Conservation (phyloP, 2,888 invertebrate genomes). For the Megaustenia siamemsis region DNA sequence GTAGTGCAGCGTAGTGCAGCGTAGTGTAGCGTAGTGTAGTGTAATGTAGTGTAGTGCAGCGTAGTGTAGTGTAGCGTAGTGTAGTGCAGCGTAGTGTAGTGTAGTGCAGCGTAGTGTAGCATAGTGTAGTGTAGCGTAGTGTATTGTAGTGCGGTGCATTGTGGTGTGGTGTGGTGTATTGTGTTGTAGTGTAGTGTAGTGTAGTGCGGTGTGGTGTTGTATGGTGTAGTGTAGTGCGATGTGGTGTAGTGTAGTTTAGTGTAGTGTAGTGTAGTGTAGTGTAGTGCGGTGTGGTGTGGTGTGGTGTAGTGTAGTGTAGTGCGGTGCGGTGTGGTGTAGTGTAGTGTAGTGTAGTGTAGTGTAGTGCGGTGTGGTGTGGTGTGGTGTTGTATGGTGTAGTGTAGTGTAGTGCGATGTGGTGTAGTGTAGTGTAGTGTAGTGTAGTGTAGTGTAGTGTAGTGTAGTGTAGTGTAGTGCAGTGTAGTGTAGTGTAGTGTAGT, state of each 20-base stretch:
- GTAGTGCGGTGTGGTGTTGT: conserved; percentile 38
- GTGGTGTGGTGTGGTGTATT: not conserved
- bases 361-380: conserved; percentile 32
- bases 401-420: conserved; percentile 31
- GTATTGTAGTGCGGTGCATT: conserved; percentile 4
- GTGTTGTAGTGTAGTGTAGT: conserved; percentile 20
- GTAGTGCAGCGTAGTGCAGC: conserved; percentile 31
- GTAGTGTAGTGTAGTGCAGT: conserved; percentile 21
- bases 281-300: conserved; percentile 32
- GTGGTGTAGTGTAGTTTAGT: conserved; percentile 16
- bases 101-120: conserved; percentile 27
- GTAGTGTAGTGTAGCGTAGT: conserved; percentile 19
- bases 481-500: conserved; percentile 26
- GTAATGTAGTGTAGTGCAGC: conserved; percentile 27
- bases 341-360: conserved; percentile 32
- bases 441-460: conserved; percentile 37
- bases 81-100: conserved; percentile 13
- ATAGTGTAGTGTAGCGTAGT: conserved; percentile 14
- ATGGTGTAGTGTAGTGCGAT: conserved; percentile 37
- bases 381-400: conserved; percentile 34
- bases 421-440: conserved; percentile 40
- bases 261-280: conserved; percentile 35
- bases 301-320: conserved; percentile 31
- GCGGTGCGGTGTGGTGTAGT: conserved; percentile 30
- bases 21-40: conserved; percentile 16